Conservation (phyloP, 2,797 vertebrate species). For the Momotus momota region DNA sequence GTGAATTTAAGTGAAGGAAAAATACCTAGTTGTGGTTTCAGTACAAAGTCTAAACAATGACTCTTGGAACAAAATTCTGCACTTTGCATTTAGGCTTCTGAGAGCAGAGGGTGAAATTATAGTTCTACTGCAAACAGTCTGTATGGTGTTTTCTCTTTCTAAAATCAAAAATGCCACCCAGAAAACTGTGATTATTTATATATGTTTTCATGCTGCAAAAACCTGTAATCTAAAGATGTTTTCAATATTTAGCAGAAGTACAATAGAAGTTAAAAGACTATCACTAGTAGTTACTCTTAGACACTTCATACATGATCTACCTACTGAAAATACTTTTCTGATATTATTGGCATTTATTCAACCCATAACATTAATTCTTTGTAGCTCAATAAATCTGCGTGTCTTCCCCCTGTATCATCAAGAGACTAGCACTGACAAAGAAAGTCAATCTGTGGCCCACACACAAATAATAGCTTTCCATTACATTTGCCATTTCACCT, state of each 20-base stretch:
- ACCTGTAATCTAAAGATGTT: neutral
- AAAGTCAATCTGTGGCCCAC: constrained; percentile 73
- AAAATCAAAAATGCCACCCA: neutral
- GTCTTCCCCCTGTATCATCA: constrained; percentile 68
- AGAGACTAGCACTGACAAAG: constrained; percentile 69
- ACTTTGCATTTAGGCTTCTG: neutral
- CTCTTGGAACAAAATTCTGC: neutral
- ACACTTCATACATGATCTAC: constrained; percentile 38
- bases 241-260: neutral
- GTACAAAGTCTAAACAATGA: neutral
- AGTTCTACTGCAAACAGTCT: neutral
- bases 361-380: constrained; percentile 72
- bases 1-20: neutral
- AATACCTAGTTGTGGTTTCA: neutral
- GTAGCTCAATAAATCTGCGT: constrained; percentile 71
- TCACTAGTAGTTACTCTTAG: neutral
- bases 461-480: constrained; percentile 82
- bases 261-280: constrained; percentile 9
- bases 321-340: constrained; percentile 64
- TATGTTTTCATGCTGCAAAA: neutral
- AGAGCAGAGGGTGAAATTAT: neutral
- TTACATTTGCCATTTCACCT: constrained; percentile 82
- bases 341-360: constrained; percentile 77
- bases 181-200: neutral
- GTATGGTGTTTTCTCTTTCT: neutral